These are phyloP conservation scores for Neelides folsomi DNA, from an alignment of 2,888 invertebrate species.

Conservation along the genomic window DNA sequence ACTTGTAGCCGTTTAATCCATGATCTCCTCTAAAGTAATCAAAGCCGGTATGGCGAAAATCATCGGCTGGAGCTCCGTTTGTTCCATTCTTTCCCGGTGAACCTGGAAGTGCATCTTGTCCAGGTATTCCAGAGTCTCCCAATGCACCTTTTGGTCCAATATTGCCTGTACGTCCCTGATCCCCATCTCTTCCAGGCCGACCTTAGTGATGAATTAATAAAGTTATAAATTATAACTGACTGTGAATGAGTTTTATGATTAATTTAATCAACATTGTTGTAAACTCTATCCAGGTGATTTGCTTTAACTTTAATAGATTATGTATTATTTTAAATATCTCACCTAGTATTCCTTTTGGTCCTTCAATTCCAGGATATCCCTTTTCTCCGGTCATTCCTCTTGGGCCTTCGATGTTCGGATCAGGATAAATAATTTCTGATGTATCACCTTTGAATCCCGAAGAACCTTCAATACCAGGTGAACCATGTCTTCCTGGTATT, in stretches of 20 bases:
- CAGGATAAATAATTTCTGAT: conserved; percentile 38
- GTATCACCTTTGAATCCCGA: conserved; percentile 34
- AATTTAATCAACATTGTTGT: too few relatives aligned
- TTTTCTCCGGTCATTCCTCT: conserved; percentile 37
- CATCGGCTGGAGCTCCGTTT: conserved; percentile 47
- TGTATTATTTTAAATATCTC: not conserved
- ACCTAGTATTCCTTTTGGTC: conserved; percentile 43
- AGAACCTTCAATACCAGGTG: conserved; percentile 42
- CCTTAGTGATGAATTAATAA: conserved; percentile 17
- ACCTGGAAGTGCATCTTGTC: not conserved
- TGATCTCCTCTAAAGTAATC: conserved; percentile 42
- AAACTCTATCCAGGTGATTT: too few relatives aligned
- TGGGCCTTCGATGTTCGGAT: conserved; percentile 23
- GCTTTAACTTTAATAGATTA: too few relatives aligned
- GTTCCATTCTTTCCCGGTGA: conserved; percentile 30
- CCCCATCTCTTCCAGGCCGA: conserved; percentile 34
- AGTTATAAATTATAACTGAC: too few relatives aligned
- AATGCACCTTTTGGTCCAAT: conserved; percentile 36
- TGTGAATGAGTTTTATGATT: too few relatives aligned
- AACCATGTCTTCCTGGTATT: conserved; percentile 47
- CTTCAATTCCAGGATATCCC: conserved; percentile 45
- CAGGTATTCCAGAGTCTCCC: conserved; percentile 47
- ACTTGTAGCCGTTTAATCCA: conserved; percentile 37
- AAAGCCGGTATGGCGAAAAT: conserved; percentile 37
- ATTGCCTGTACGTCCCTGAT: conserved; percentile 36